Evolutionary conservation across 2,113 vertebrate genomes (phyloP), one percentile per base, ranked within the genome.

Genomic region (Orthonyx spaldingii): DNA sequence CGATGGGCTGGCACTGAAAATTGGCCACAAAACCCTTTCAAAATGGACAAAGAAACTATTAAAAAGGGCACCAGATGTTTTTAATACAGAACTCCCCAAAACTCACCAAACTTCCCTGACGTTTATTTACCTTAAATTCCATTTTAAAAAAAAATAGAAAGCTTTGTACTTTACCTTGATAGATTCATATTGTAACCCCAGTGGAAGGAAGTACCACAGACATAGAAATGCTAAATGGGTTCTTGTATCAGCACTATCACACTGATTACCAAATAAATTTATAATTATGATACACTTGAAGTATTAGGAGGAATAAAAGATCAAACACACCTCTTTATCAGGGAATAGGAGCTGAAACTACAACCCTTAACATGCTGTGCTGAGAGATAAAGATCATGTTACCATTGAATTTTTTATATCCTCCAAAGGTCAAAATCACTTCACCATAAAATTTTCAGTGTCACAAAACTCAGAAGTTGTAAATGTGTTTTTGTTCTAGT

Each of bases 351-450:
- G 47, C 61, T 84, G 90, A 81, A 96, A 86, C 56, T 84, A 94
- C 77, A 93, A 87, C 63, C 91, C 95, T 42, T 84, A 95, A 74
- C 53, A 55, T n/a, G 53, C 56, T 79, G 81, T 23, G 80, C 87
- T 94, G 66, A 84, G 94, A 97, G 92, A 95, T 93, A 97, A 96
- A 97, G 81, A 96, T 97, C 95, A 32, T 92, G 78, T 94, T 94
- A 94, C 86, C 89, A 60, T 32, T 97, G 84, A 94, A 94, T 96
- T 90, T 96, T 97, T 97, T 94, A 97, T 97, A 80, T 78, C 93
- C 79, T 96, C 61, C 90, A 97, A 97, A 98, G 95, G 94, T 97
- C 97, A 97, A 90, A 94, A 96, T 53, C 72, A 75, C 79, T 95
- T 83, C 83, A 85, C 96, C 85, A 96, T 97, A 93, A 97, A 97